Conservation (phyloP, 2,888 invertebrate species). For the Lutraria lutraria region DNA sequence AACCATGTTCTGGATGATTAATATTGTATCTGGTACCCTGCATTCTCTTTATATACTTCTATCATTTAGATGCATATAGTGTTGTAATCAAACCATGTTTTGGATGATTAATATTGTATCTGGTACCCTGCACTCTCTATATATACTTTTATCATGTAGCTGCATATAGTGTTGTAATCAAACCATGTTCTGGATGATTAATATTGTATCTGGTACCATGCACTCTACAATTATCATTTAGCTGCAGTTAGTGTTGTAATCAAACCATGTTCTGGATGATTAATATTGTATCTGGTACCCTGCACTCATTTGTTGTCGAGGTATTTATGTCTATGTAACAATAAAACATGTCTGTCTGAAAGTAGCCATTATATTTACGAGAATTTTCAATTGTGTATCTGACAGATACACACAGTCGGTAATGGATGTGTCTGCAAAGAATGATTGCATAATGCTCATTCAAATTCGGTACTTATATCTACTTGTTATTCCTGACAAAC, state of each 20-base stretch:
- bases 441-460: no score
- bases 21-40: not conserved
- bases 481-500: no score
- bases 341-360: not conserved
- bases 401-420: not conserved
- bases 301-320: not conserved
- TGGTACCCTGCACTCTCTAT: not conserved
- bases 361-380: not conserved
- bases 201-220: not conserved
- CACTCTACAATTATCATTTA: not conserved
- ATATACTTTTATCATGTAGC: no score
- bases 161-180: no score
- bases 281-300: not conserved
- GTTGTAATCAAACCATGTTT: no score
- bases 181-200: no score
- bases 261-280: no score
- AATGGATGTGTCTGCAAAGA: not conserved
- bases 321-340: not conserved
- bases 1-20: no score
- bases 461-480: no score
- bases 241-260: no score
- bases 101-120: not conserved
- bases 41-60: no score
- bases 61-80: no score
- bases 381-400: not conserved